Evolutionary conservation across 2,797 vertebrate species (phyloP).

Genomic region (Myripristis jacobus): DNA sequence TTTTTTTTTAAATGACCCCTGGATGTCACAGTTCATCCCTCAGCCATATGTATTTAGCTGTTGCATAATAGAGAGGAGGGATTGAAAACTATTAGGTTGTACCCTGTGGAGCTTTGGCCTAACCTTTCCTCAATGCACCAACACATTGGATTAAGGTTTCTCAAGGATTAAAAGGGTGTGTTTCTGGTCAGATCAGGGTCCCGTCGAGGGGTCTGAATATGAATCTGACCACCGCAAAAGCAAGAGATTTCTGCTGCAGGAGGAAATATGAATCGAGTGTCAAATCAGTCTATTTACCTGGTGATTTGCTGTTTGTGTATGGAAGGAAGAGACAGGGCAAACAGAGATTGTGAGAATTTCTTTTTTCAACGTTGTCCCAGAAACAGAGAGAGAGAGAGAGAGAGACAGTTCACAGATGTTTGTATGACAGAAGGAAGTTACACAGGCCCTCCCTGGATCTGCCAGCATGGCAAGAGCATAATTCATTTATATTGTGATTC

Average conservation of each 20-base stretch:
- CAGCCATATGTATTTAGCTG: constrained; percentile 60
- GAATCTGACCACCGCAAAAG: no score
- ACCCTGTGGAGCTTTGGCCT: constrained; percentile 18
- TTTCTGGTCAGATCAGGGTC: constrained; percentile 10
- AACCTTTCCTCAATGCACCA: constrained; percentile 1
- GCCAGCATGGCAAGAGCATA: constrained; percentile 48
- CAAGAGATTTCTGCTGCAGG: neutral
- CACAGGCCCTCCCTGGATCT: constrained; percentile 29
- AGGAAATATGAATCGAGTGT: neutral
- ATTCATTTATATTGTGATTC: constrained; percentile 68
- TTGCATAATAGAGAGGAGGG: constrained; percentile 65
- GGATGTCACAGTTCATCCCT: constrained; percentile 42
- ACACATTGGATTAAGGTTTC: constrained; percentile 17
- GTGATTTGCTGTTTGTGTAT: constrained; percentile 15
- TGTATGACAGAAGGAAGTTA: constrained; percentile 38
- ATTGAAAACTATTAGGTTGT: constrained; percentile 44
- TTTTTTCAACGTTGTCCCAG: constrained; percentile 30
- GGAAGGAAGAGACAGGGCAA: constrained; percentile 6
- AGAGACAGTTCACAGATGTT: constrained; percentile 53
- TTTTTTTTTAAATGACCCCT: constrained; percentile 46
- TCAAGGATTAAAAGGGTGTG: constrained; percentile 19
- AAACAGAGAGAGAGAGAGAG: constrained; percentile 41
- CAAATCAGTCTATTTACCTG: constrained; percentile 28
- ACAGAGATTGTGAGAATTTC: constrained; percentile 13
- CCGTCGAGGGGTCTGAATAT: neutral